Base-by-base conservation (phyloP, 2,113 vertebrate species). In the Aythya baeri region DNA sequence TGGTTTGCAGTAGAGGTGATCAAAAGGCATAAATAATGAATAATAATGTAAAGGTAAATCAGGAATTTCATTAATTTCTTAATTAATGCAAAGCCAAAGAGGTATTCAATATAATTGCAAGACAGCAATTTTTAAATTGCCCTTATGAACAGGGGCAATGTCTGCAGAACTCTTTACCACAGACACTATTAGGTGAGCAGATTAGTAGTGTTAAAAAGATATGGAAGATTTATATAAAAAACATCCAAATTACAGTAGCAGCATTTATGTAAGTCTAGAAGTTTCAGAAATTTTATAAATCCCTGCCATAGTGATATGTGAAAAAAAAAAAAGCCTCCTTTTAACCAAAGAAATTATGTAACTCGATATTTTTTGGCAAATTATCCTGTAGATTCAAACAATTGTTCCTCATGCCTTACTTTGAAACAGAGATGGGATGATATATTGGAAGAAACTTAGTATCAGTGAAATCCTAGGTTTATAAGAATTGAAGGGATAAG, bases 21-120 rank as follows among this genome's bases (percentile, higher is more conserved):
- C 70, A 59, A 93, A 77, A 63, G 41, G 11, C 50, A 85, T 88
- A 94, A 93, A 78, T 94, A 78, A 88, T 83, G 36, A 79, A 73
- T 27, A 81, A 59, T 61, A 83, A 72, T 46, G n/a, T 57, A 65
- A 67, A 90, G 38, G 49, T 85, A 88, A 89, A 91, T 83, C 34
- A 87, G 38, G 57, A 65, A 46, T 91, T 63, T 84, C 0, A 78
- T 89, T 89, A 66, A 5, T 71, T 73, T 91, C 73, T 72, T 22
- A 55, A 81, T 89, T 93, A 68, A 57, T 67, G 44, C 36, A 59
- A 90, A 18, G 32, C 59, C 63, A 68, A 79, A 65, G 61, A 44
- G n/a, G 32, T 82, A 55, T 59, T 76, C 38, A 57, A 65, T 49
- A 38, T 18, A 76, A 79, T 26, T 77, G 12, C 54, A 86, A 73